phyloP scores from a whole-genome alignment of 1,140 invertebrate species.

The Galleria mellonella region DNA sequence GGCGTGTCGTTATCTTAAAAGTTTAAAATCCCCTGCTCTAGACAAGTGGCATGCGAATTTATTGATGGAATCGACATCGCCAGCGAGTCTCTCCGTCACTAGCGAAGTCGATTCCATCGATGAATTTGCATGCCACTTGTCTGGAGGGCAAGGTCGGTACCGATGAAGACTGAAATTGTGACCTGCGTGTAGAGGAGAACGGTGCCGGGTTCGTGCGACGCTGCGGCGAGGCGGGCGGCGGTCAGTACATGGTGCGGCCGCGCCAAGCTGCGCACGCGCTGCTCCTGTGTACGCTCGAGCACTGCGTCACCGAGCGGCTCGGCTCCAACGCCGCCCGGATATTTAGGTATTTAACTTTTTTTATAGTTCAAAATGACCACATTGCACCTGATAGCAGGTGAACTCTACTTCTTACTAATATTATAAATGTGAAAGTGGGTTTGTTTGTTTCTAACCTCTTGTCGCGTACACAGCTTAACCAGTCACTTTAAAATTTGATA shows the following conservation, averaged over 20 bases:
- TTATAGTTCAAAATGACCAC: not conserved
- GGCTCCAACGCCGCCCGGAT: slow-evolving; percentile 90
- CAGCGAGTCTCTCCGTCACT: too few species aligned
- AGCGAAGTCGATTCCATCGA: too few species aligned
- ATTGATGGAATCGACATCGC: too few species aligned
- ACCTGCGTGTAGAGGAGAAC: slow-evolving; percentile 81
- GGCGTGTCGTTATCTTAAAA: too few species aligned
- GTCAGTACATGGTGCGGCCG: slow-evolving; percentile 83
- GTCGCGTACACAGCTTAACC: too few species aligned
- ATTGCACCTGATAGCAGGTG: not conserved
- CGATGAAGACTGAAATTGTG: too few species aligned
- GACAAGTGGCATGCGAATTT: too few species aligned
- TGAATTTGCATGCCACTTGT: too few species aligned
- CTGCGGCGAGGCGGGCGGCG: slow-evolving; percentile 85
- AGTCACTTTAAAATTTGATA: too few species aligned
- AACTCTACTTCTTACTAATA: not conserved
- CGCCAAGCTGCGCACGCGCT: slow-evolving; percentile 78
- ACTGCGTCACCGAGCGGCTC: slow-evolving; percentile 87
- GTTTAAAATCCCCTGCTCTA: too few species aligned
- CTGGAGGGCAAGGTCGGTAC: too few species aligned
- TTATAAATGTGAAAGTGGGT: not conserved
- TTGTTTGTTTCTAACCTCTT: too few species aligned
- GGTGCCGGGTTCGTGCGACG: slow-evolving; percentile 81
- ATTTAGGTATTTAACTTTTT: slow-evolving; percentile 73
- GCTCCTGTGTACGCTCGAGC: slow-evolving; percentile 82